Base-by-base conservation (phyloP, 2,797 vertebrate genomes). In the Gallinago stenura region DNA sequence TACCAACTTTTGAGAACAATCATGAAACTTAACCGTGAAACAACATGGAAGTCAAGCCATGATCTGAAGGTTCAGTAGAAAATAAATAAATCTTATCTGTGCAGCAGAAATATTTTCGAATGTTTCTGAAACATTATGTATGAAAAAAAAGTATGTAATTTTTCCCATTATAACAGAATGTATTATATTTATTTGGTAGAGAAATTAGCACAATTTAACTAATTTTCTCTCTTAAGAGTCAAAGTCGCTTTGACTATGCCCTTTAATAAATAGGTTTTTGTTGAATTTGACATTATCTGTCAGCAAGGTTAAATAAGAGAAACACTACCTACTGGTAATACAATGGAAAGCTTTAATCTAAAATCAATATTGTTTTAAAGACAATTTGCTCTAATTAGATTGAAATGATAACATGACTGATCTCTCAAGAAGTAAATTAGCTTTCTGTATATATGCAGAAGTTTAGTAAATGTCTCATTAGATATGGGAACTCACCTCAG, bases 291-390 rank as follows among this genome's bases (percentile, higher is more conserved):
- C 82, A 84, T 94, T 91, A 85, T 85, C 75, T 95, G 73, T 95
- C 96, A 93, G 66, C 58, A 85, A 81, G 87, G 92, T 95, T 97
- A 97, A 97, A 82, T 60, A 93, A 96, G 61, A 80, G 65, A 93
- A 95, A 94, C 31, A 35, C 15, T 92, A 58, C 66, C 69, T 89
- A 37, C 87, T 96, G 35, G 83, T 95, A 96, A 97, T 94, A 95
- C 83, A 96, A 95, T 58, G 73, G 75, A 95, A 98, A 96, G 43
- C 53, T 93, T 95, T 97, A 96, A 95, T 97, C 86, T 92, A 96
- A 98, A 98, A 98, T 97, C 98, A 98, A 96, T 98, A 97, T 93
- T 96, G 87, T 94, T 96, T 98, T 97, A 98, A 98, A 95, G 87
- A 97, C 90, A 97, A 97, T 98, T 98, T 97, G 87, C 78, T 95